These are phyloP conservation scores for Entomobrya multifasciata DNA, from an alignment of 2,888 invertebrate species.

Conservation along the genomic window DNA sequence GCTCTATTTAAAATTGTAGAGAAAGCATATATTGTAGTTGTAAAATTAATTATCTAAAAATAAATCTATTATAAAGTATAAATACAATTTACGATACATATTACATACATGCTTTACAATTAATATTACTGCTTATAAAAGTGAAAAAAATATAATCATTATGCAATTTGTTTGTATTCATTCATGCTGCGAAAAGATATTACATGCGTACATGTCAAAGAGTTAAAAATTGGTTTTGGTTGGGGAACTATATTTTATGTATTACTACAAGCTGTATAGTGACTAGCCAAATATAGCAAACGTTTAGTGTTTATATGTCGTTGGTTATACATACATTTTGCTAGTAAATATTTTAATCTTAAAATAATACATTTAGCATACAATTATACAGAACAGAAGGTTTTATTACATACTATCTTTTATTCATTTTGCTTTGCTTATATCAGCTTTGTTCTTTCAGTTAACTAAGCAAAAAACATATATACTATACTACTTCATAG, in stretches of 20 bases:
- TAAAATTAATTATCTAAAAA: background rate
- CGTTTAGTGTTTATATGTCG: no score
- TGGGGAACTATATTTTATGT: slow-evolving; percentile 51
- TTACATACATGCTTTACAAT: background rate
- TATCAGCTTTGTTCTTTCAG: no score
- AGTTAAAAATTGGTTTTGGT: slow-evolving; percentile 60
- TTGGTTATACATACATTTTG: no score
- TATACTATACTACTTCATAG: no score
- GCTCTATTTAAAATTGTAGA: slow-evolving; percentile 44
- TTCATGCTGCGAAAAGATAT: slow-evolving; percentile 44
- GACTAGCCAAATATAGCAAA: no score
- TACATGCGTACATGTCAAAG: slow-evolving; percentile 65
- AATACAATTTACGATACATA: background rate
- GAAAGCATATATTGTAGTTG: slow-evolving; percentile 30
- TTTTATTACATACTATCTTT: no score
- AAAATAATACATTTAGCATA: no score
- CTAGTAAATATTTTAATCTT: no score
- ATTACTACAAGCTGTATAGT: no score
- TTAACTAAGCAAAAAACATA: no score
- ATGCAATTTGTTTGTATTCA: slow-evolving; percentile 29
- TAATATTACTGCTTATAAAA: slow-evolving; percentile 1
- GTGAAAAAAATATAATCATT: slow-evolving; percentile 9
- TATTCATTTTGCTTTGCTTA: no score
- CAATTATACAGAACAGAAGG: no score
- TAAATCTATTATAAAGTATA: background rate